phyloP scores from a whole-genome alignment of 2,797 vertebrate genomes.

The Oreonectes daqikongensis region DNA sequence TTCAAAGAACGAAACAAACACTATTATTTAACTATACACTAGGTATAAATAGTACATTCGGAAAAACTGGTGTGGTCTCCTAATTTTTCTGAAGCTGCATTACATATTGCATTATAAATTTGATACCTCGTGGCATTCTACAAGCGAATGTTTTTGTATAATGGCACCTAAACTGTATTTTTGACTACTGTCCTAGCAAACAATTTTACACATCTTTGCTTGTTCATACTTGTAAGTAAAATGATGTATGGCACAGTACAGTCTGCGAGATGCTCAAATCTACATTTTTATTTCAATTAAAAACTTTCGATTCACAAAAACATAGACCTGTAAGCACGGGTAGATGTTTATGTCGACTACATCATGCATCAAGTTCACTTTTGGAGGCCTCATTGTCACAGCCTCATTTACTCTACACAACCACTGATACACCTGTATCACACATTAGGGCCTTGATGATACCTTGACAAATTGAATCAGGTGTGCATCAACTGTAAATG shows the following conservation, averaged over 20 bases:
- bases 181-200: constrained; percentile 49
- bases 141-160: too few species aligned
- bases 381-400: background rate
- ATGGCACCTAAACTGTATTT: constrained; percentile 68
- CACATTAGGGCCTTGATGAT: constrained; percentile 17
- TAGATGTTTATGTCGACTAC: background rate
- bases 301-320: background rate
- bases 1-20: too few species aligned
- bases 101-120: too few species aligned
- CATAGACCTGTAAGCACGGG: background rate
- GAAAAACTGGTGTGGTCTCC: too few species aligned
- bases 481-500: constrained; percentile 32
- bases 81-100: too few species aligned
- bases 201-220: background rate
- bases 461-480: constrained; percentile 43
- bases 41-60: too few species aligned
- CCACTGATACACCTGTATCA: constrained; percentile 27
- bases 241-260: background rate
- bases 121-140: too few species aligned
- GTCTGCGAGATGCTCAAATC: background rate
- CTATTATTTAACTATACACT: too few species aligned
- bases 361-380: background rate
- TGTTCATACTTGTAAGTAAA: background rate
- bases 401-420: constrained; percentile 12
- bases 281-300: background rate